Conservation (phyloP, 2,797 vertebrate genomes). For the Eutrigla gurnardus region DNA sequence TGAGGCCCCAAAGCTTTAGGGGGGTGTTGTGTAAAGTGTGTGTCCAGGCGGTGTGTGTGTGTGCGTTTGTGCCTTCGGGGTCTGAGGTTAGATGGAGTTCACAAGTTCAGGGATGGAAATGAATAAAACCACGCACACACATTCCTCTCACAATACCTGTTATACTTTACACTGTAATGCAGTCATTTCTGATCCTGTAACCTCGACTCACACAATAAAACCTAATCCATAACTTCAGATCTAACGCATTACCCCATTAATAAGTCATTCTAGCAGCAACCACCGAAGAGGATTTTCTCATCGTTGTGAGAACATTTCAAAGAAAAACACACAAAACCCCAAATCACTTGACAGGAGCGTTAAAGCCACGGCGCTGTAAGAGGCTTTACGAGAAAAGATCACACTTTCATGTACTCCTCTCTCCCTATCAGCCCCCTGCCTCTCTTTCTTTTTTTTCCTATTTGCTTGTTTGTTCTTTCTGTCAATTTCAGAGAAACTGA, state of each 20-base stretch:
- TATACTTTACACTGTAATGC: constrained; percentile 18
- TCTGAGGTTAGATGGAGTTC: constrained; percentile 63
- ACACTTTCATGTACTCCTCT: constrained; percentile 48
- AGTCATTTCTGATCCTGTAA: constrained; percentile 3
- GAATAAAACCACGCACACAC: constrained; percentile 24
- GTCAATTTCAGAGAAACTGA: constrained; percentile 57
- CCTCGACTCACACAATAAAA: constrained; percentile 1
- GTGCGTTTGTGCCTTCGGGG: constrained; percentile 43
- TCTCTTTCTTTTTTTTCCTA: constrained; percentile 6
- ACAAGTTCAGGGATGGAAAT: constrained; percentile 65
- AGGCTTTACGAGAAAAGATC: constrained; percentile 75
- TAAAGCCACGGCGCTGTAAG: constrained; percentile 63
- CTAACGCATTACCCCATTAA: constrained; percentile 27
- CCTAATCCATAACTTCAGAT: constrained; percentile 31
- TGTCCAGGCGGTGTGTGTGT: not conserved
- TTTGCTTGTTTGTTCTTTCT: constrained; percentile 56
- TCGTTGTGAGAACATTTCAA: constrained; percentile 50
- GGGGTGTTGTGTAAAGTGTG: constrained; percentile 23
- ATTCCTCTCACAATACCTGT: not conserved
- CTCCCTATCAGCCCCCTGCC: not conserved
- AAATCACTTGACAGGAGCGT: constrained; percentile 69
- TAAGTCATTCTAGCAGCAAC: constrained; percentile 18
- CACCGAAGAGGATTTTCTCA: constrained; percentile 21
- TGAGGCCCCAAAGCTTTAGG: constrained; percentile 47
- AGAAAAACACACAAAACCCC: constrained; percentile 44